phyloP scores from a whole-genome alignment of 2,797 vertebrate species.

The Cossypha heuglini region DNA sequence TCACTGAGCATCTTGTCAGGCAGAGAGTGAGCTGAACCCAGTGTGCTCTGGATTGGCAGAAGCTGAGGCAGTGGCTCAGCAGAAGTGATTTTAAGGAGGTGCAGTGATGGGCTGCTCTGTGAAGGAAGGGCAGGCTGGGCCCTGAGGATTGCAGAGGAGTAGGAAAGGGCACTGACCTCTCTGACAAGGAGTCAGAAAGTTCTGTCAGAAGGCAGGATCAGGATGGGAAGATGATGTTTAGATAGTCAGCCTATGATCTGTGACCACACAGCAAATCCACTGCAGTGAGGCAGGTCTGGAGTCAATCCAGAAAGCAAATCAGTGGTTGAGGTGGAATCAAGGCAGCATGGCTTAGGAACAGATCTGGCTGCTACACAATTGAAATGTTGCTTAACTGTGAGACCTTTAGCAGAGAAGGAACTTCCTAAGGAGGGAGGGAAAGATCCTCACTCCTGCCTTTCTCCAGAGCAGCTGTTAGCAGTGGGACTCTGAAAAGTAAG shows the following conservation, averaged over 20 bases:
- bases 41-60: neutral
- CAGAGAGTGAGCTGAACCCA: neutral
- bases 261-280: neutral
- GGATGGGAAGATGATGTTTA: neutral
- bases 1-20: neutral
- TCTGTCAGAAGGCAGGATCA: neutral
- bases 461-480: neutral
- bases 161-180: neutral
- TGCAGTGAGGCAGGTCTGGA: neutral
- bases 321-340: neutral
- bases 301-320: neutral
- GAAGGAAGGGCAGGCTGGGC: neutral
- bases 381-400: rapidly evolving
- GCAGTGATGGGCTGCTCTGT: neutral
- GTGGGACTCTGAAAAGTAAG: neutral
- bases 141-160: neutral
- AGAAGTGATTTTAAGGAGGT: neutral
- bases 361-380: neutral
- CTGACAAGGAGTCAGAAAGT: neutral
- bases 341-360: neutral
- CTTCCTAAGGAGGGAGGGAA: neutral
- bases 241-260: neutral
- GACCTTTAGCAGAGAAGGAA: neutral
- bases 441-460: neutral
- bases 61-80: rapidly evolving